Evolutionary conservation across 2,888 invertebrate species (phyloP).

Genomic region (Pheosia gnoma): DNA sequence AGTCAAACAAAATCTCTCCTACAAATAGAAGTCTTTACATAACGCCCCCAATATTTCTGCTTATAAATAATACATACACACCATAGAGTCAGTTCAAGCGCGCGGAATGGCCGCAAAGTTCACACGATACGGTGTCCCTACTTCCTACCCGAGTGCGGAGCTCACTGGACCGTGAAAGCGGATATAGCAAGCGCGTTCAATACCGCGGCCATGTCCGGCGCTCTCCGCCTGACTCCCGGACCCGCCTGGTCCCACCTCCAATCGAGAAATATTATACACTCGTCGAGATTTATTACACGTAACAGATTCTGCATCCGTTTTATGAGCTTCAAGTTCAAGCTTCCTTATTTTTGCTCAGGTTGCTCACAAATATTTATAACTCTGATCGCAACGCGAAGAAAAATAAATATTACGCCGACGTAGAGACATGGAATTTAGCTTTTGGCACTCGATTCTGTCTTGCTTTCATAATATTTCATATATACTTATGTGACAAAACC

Average conservation of each 20-base stretch:
- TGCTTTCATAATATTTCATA: too few species aligned
- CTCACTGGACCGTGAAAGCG: slow-evolving; percentile 39
- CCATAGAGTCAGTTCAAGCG: neutral
- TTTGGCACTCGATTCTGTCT: too few species aligned
- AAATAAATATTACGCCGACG: neutral
- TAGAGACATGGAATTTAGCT: too few species aligned
- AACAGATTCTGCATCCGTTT: neutral
- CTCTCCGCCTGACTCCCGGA: neutral
- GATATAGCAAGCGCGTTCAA: slow-evolving; percentile 34
- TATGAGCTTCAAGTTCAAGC: neutral
- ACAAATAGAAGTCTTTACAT: neutral
- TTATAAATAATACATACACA: neutral
- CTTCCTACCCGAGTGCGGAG: slow-evolving; percentile 15
- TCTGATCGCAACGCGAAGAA: neutral
- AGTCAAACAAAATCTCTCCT: neutral
- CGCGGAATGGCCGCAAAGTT: neutral
- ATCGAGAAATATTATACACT: neutral
- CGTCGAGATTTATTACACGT: neutral
- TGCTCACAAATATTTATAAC: neutral
- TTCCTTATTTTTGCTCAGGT: neutral
- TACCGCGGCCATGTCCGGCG: slow-evolving; percentile 8
- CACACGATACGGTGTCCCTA: slow-evolving; percentile 9
- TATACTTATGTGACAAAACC: too few species aligned
- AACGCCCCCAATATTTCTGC: neutral
- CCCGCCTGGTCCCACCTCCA: neutral